Evolutionary conservation across 92 coral and sea anemone species (phyloP).

Genomic region (Chrysogorgia sp.): DNA sequence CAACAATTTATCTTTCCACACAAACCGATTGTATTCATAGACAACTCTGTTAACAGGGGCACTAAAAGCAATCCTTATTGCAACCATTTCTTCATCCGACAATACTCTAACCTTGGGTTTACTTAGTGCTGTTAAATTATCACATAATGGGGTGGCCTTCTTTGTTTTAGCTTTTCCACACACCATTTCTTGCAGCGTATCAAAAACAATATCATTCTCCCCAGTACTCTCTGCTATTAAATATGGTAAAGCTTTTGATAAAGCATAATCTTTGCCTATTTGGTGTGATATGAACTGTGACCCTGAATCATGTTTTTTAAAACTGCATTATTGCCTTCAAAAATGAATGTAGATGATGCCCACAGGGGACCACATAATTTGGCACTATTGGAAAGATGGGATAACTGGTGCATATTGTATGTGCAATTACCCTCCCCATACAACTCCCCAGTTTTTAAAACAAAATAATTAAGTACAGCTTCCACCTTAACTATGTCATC

Average conservation of each 20-base stretch:
- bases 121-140: too few relatives aligned
- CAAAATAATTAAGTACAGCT: background rate
- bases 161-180: too few relatives aligned
- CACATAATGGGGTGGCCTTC: too few relatives aligned
- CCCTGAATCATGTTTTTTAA: slow-evolving; percentile 10
- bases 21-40: too few relatives aligned
- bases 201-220: too few relatives aligned
- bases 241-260: too few relatives aligned
- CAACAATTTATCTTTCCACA: slow-evolving; percentile 22
- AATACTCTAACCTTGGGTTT: background rate
- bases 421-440: slow-evolving; percentile 8
- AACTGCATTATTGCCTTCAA: slow-evolving; percentile 9
- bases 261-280: slow-evolving; percentile 3
- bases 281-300: background rate
- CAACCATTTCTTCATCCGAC: slow-evolving; percentile 11
- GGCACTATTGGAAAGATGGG: background rate
- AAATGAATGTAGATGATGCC: slow-evolving; percentile 1
- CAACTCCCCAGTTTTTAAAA: background rate
- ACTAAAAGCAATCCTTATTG: background rate
- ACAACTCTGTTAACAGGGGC: background rate
- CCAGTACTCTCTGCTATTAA: too few relatives aligned
- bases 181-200: too few relatives aligned
- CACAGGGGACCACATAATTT: slow-evolving; percentile 3
- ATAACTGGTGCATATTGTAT: background rate
- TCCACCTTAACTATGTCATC: background rate